Conservation (phyloP, 2,888 invertebrate species). For the Empis stercorea region DNA sequence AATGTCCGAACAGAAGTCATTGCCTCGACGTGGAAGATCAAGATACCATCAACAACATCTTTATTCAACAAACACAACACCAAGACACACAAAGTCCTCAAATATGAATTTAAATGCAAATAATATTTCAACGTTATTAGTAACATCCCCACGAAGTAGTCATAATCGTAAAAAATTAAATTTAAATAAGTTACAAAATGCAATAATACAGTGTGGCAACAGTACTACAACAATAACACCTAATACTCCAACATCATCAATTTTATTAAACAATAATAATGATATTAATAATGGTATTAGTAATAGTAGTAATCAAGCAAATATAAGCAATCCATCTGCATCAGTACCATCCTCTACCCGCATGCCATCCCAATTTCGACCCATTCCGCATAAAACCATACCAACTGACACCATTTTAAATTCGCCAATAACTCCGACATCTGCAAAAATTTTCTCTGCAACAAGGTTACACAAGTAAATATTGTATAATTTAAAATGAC, state of each 20-base stretch:
- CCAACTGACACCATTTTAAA: slow-evolving; percentile 25
- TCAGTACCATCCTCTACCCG: slow-evolving; percentile 16
- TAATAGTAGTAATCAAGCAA: slow-evolving; percentile 12
- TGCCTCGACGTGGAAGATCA: slow-evolving; percentile 56
- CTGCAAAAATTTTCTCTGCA: slow-evolving; percentile 35
- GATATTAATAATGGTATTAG: background rate
- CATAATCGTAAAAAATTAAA: slow-evolving; percentile 35
- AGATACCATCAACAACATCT: slow-evolving; percentile 46
- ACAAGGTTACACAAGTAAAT: slow-evolving; percentile 35
- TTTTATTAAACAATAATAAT: slow-evolving; percentile 2
- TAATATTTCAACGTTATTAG: slow-evolving; percentile 23
- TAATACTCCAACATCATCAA: slow-evolving; percentile 18
- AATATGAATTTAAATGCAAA: slow-evolving; percentile 35
- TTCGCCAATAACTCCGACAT: slow-evolving; percentile 33
- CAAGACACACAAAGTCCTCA: slow-evolving; percentile 34
- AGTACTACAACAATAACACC: slow-evolving; percentile 33
- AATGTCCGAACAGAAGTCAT: slow-evolving; percentile 64
- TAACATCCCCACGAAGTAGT: slow-evolving; percentile 35
- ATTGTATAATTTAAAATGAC: background rate
- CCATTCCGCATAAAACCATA: slow-evolving; percentile 36
- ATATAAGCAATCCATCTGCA: slow-evolving; percentile 8
- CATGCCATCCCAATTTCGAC: slow-evolving; percentile 38
- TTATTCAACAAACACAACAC: slow-evolving; percentile 40
- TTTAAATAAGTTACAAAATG: slow-evolving; percentile 35
- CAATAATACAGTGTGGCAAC: slow-evolving; percentile 32